Evolutionary conservation across 2,888 invertebrate species (phyloP).

Genomic region (Chesias legatella): DNA sequence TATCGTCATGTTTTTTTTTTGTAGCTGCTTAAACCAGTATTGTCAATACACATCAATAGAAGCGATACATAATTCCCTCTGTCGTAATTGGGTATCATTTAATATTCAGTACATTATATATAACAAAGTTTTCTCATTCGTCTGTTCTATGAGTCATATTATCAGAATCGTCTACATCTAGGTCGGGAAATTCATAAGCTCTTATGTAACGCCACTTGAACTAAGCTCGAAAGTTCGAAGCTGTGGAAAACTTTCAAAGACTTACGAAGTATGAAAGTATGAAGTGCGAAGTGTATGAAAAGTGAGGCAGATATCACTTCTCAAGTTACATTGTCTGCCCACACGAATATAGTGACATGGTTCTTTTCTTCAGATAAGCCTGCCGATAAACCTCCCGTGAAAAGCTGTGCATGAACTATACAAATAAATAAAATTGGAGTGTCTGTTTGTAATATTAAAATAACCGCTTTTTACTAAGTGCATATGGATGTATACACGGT

Average conservation of each 20-base stretch:
- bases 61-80: conserved; percentile 40
- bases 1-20: no score
- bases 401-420: conserved; percentile 33
- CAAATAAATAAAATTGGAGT: no score
- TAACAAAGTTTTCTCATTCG: conserved; percentile 39
- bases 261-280: conserved; percentile 20
- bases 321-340: conserved; percentile 25
- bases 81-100: conserved; percentile 44
- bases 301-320: conserved; percentile 45
- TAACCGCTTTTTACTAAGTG: no score
- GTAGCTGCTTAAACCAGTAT: conserved; percentile 56
- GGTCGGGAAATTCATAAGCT: conserved; percentile 46
- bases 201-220: conserved; percentile 57
- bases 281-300: conserved; percentile 36
- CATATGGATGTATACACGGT: no score
- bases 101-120: conserved; percentile 40
- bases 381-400: conserved; percentile 23
- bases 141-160: conserved; percentile 40
- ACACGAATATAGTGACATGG: conserved; percentile 18
- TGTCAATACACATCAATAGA: conserved; percentile 35
- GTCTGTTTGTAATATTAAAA: no score
- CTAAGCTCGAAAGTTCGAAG: conserved; percentile 45
- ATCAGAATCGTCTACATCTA: conserved; percentile 39
- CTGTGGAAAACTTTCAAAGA: conserved; percentile 52
- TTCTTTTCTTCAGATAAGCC: background rate